phyloP scores from a whole-genome alignment of 1,140 invertebrate species.

The Drosophila melanica region DNA sequence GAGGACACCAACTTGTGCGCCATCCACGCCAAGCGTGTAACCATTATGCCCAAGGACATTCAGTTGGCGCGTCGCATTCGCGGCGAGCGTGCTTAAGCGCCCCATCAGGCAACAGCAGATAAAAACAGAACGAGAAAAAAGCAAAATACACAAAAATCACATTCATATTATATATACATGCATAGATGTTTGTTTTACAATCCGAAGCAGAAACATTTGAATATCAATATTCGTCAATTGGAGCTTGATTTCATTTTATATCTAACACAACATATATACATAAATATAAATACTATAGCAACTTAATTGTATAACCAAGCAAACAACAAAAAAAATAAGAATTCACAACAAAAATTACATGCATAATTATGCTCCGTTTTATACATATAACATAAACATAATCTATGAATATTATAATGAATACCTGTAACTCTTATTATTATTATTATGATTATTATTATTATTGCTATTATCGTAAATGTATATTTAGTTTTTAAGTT shows the following conservation, averaged over 20 bases:
- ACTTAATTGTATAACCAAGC: slow-evolving; percentile 9
- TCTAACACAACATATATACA: slow-evolving; percentile 8
- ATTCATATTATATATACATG: slow-evolving; percentile 24
- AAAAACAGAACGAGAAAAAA: not conserved
- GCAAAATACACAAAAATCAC: slow-evolving; percentile 34
- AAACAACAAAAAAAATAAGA: not conserved
- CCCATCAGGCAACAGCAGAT: slow-evolving; percentile 8
- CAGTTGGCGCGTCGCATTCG: slow-evolving; percentile 92
- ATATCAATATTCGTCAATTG: slow-evolving; percentile 19
- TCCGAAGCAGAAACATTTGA: not conserved
- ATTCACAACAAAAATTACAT: not conserved
- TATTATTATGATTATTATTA: slow-evolving; percentile 36
- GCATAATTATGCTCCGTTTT: slow-evolving; percentile 6
- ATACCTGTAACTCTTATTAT: slow-evolving; percentile 57
- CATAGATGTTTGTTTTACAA: slow-evolving; percentile 12
- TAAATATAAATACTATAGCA: slow-evolving; percentile 22
- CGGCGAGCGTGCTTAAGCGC: slow-evolving; percentile 88
- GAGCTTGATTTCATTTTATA: slow-evolving; percentile 33
- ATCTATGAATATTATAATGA: slow-evolving; percentile 45
- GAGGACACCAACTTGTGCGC: slow-evolving; percentile 93
- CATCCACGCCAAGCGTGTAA: slow-evolving; percentile 96
- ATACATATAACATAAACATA: slow-evolving; percentile 39
- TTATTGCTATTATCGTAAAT: slow-evolving; percentile 65
- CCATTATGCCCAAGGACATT: slow-evolving; percentile 97
- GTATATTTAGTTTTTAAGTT: slow-evolving; percentile 69